Evolutionary conservation across 2,797 vertebrate species (phyloP), one percentile per base, ranked within the genome.

Genomic region (Nyctalus aviator): DNA sequence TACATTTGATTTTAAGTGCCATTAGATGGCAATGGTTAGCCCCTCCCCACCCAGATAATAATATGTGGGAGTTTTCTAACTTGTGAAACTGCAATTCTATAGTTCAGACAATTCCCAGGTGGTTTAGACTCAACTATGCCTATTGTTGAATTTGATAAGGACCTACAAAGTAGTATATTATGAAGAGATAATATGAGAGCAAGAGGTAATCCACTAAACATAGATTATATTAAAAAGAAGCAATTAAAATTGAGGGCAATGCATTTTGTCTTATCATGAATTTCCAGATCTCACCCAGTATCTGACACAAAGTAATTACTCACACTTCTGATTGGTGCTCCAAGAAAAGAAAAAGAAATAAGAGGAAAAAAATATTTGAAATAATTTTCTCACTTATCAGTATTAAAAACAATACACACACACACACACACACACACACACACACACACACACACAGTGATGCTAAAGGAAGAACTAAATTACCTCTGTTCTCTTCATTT

Each of bases 1-100:
- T 88, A 72, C 15, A 68, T 84, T 86, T 89, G 32, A 68, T 75
- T 86, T 92, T 30, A 87, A 86, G 37, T 78, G 48, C 59, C 69
- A 73, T 68, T 35, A 68, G 77, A 17, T 85, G 48, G 48, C 35
- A 93, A 20, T 73, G 18, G 5, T 48, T 84, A 79, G 30, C 1
- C 8, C 27, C 5, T 55, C 6, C 8, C 41, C 76, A 44, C 20
- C 12, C 44, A 77, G 4, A 2, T 79, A 35, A 57, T 66, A 71
- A 73, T 86, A 82, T 68, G 8, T 77, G 35, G 27, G 72, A 20
- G 14, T 77, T 94, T 88, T 82, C 41, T 89, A 59, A 59, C 8
- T 48, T 48, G 3, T 76, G 15, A 78, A 75, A 8, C 79, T 93
- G 1, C 53, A 55, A 37, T 75, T 71, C 20, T 91, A 3, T 32